These are phyloP conservation scores for human DNA, from an alignment of 2,113 vertebrate genomes.

Conservation along the genomic window DNA sequence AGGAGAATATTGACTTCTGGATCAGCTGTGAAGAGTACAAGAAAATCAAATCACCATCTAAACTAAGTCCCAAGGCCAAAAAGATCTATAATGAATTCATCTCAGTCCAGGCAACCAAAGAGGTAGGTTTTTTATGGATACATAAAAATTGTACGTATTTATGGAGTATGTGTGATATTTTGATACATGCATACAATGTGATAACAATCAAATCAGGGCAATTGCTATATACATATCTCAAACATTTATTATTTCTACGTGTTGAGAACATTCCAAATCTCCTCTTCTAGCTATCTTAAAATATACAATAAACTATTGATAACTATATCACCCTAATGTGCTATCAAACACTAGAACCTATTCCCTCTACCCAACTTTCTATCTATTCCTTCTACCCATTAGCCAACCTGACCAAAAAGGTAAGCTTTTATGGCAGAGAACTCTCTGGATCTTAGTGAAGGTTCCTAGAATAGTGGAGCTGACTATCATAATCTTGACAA, in stretches of 20 bases:
- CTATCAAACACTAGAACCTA: background rate
- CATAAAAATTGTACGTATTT: background rate
- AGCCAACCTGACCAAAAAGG: slow-evolving; percentile 84
- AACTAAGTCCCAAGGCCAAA: slow-evolving; percentile 87
- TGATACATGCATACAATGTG: background rate
- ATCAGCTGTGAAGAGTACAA: slow-evolving; percentile 93
- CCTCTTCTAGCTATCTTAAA: background rate
- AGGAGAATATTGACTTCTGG: slow-evolving; percentile 97
- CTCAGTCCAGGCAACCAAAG: slow-evolving; percentile 89
- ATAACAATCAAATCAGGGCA: background rate
- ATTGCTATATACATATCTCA: background rate
- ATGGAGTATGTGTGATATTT: background rate
- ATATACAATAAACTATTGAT: background rate
- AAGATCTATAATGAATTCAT: slow-evolving; percentile 92
- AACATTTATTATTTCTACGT: background rate
- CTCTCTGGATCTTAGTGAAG: background rate
- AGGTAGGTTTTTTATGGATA: slow-evolving; percentile 82
- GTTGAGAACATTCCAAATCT: background rate
- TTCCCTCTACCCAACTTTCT: background rate
- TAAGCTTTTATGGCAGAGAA: slow-evolving; percentile 55
- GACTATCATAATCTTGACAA: background rate
- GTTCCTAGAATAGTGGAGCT: background rate
- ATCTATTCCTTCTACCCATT: background rate
- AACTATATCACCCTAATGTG: background rate
- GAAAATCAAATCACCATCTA: slow-evolving; percentile 83